Conservation (phyloP, 2,113 vertebrate genomes). For the Gallinago undulata region DNA sequence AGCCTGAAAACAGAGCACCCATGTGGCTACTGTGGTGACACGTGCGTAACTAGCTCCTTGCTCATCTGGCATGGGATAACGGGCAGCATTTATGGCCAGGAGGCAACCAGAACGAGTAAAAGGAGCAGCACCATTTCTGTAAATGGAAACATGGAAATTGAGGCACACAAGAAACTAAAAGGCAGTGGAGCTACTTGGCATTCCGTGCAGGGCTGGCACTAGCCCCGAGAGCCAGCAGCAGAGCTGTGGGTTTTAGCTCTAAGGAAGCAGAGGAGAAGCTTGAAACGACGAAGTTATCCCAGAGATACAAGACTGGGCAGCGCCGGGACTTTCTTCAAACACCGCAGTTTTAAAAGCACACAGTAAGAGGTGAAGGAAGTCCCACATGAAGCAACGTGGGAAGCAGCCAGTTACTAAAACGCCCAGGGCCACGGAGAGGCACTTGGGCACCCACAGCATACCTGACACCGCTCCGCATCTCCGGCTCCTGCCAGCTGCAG, state of each 20-base stretch:
- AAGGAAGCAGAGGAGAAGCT: background rate
- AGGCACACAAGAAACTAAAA: background rate
- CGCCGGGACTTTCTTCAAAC: background rate
- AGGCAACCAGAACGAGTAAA: background rate
- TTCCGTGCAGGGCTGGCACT: background rate
- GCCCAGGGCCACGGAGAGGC: background rate
- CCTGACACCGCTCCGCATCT: background rate
- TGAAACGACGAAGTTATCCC: background rate
- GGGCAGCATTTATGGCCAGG: background rate
- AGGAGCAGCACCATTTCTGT: background rate
- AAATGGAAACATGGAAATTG: background rate
- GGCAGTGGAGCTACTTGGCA: background rate
- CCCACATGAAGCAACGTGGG: rapidly evolving
- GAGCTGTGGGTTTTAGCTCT: background rate
- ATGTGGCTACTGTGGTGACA: background rate
- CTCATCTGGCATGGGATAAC: background rate
- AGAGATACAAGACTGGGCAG: background rate
- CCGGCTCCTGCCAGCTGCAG: background rate
- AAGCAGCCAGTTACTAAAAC: background rate
- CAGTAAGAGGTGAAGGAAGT: background rate
- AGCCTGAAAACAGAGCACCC: background rate
- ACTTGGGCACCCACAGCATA: background rate
- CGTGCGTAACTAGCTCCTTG: background rate
- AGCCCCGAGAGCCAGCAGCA: background rate
- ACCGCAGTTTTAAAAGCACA: background rate